These are phyloP conservation scores for Notothenia coriiceps DNA, from an alignment of 2,113 vertebrate genomes.

Conservation along the genomic window DNA sequence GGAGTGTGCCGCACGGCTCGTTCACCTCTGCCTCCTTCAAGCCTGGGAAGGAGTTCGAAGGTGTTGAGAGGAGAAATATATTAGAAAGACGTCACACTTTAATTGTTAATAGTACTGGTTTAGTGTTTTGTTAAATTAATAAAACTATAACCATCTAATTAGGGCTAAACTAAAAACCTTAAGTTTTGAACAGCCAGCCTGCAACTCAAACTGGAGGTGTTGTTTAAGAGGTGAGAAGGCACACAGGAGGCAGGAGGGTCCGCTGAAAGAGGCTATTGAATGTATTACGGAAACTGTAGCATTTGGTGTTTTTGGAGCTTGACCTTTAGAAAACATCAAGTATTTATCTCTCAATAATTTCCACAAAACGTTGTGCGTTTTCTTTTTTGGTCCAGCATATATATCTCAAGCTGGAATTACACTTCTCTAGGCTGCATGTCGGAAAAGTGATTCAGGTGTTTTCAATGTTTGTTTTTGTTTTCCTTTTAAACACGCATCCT, in stretches of 20 bases:
- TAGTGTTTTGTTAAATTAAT: not conserved
- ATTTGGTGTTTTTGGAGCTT: not conserved
- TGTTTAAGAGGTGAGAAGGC: not conserved
- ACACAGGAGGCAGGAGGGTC: not conserved
- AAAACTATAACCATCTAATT: not conserved
- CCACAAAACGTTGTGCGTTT: not conserved
- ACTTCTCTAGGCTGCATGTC: not conserved
- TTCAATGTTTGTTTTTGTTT: too few species aligned
- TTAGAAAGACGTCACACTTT: not conserved
- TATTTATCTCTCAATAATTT: not conserved
- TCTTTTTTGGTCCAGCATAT: not conserved
- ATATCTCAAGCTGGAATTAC: too few species aligned
- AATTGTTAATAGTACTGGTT: not conserved
- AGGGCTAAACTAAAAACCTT: not conserved
- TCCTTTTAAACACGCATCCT: too few species aligned
- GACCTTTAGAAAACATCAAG: not conserved
- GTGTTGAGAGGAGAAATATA: not conserved
- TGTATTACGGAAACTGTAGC: not conserved
- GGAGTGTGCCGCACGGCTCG: conserved; percentile 91
- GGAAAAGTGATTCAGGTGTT: too few species aligned
- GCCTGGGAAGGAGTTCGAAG: conserved; percentile 76
- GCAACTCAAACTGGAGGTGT: not conserved
- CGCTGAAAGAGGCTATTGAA: not conserved
- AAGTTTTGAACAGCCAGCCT: not conserved
- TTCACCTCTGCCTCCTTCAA: conserved; percentile 90